Evolutionary conservation across 37 sponge, comb jelly and placozoan species (phyloP), one percentile per base, ranked within the genome.

Genomic region (Petrosia ficiformis): DNA sequence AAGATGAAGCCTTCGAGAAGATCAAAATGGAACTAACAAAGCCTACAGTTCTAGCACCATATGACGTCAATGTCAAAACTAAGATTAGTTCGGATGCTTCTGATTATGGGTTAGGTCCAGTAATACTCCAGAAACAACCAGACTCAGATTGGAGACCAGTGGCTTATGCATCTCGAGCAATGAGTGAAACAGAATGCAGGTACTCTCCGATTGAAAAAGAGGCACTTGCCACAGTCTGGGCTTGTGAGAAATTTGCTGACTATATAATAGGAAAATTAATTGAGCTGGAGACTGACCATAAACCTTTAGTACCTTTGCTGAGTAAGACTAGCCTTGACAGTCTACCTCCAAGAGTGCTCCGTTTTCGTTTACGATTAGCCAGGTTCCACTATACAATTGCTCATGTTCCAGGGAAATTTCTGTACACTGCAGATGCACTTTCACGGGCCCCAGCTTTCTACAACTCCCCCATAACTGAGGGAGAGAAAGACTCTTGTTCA

Each of bases 181-280:
- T 69, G 75, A 69, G 67, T 3, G 79, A 74, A 30, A 74, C 70
- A 2, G 80, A 86, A 57, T 31, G 42, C 10, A 37, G 71, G 19
- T 86, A 79, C 42, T 69, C 86, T 14, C 86, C 78, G 61, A 74
- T 86, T 1, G 85, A 84, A 40, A 84, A 84, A 58, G 82, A 73
- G 59, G 84, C 77, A 25, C 37, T 84, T 29, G 84, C 71, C 0
- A 43, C 58, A 8, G 67, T 75, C 32, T 76, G 84, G 77, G 84
- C 77, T n/a, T 75, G 83, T 22, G 83, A 69, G 39, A 81, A 73
- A 32, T 81, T 81, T 81, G 52, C 52, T 30, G 33, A 73, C 28
- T 81, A 73, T 36, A 32, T 72, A 14, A n/a, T 81, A 22, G 82
- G 74, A 37, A 74, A 69, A 64, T 31, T n/a, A 26, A n/a, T 81